phyloP scores from a whole-genome alignment of 2,797 vertebrate species.

The Amblyraja radiata region DNA sequence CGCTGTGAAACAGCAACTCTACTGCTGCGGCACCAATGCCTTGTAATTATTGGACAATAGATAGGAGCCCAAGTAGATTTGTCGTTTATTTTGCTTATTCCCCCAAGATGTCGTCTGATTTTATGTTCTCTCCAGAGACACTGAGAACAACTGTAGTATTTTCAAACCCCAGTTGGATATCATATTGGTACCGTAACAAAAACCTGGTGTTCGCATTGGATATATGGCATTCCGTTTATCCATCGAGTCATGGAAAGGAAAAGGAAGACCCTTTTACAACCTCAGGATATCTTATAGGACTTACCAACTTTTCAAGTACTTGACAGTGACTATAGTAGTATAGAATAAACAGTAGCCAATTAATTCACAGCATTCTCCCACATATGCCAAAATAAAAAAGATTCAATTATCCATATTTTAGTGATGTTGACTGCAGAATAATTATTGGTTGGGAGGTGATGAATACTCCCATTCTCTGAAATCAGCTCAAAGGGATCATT shows the following conservation, averaged over 20 bases:
- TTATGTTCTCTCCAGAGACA: not conserved
- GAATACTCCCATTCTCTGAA: not conserved
- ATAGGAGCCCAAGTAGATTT: not conserved
- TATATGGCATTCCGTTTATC: not conserved
- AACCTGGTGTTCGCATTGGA: too few relatives aligned
- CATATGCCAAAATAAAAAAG: not conserved
- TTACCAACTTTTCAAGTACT: not conserved
- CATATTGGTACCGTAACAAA: too few relatives aligned
- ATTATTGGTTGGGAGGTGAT: not conserved
- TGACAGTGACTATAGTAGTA: not conserved
- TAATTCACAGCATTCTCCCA: not conserved
- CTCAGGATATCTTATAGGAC: too few relatives aligned
- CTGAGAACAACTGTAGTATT: not conserved
- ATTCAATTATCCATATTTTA: not conserved
- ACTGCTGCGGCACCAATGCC: too few relatives aligned
- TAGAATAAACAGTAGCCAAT: not conserved
- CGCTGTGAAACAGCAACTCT: too few relatives aligned
- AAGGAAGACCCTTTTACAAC: not conserved
- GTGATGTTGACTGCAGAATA: not conserved
- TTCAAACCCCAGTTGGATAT: not conserved
- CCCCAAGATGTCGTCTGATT: not conserved
- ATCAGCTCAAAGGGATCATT: not conserved
- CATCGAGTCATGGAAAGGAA: not conserved
- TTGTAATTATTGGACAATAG: not conserved
- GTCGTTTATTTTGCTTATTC: not conserved